Evolutionary conservation across 2,113 vertebrate genomes (phyloP).

Genomic region (Lamprologus lemairii): DNA sequence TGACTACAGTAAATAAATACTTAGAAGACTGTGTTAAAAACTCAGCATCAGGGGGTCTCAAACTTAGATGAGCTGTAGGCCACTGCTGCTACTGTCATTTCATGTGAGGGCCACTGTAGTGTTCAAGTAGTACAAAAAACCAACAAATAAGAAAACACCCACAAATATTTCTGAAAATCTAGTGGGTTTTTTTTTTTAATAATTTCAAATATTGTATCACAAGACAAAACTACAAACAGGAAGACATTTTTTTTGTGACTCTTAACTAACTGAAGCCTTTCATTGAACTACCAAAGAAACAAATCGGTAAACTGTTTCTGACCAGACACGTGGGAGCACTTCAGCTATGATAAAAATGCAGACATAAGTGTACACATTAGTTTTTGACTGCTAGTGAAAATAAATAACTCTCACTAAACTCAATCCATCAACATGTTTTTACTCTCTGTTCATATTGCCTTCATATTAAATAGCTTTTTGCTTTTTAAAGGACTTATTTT

Average conservation of each 20-base stretch:
- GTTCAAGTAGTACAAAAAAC: background rate
- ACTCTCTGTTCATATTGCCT: background rate
- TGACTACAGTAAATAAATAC: background rate
- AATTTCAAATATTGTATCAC: background rate
- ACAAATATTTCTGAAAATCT: background rate
- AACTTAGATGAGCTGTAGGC: background rate
- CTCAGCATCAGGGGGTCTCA: background rate
- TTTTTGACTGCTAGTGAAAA: background rate
- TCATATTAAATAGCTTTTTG: rapidly evolving
- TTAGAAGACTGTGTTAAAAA: background rate
- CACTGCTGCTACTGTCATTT: background rate
- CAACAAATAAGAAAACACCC: background rate
- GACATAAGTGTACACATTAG: background rate
- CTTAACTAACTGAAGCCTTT: background rate
- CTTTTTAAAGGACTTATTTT: background rate
- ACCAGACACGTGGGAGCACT: background rate
- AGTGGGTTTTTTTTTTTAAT: too few species aligned
- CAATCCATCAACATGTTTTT: background rate
- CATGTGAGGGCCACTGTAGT: background rate
- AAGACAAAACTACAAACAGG: background rate
- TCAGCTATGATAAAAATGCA: background rate
- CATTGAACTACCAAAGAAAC: background rate
- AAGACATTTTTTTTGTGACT: background rate
- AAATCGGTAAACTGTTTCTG: background rate
- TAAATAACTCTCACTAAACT: background rate